Evolutionary conservation across 2,888 invertebrate species (phyloP).

Genomic region (Anthophora plumipes): DNA sequence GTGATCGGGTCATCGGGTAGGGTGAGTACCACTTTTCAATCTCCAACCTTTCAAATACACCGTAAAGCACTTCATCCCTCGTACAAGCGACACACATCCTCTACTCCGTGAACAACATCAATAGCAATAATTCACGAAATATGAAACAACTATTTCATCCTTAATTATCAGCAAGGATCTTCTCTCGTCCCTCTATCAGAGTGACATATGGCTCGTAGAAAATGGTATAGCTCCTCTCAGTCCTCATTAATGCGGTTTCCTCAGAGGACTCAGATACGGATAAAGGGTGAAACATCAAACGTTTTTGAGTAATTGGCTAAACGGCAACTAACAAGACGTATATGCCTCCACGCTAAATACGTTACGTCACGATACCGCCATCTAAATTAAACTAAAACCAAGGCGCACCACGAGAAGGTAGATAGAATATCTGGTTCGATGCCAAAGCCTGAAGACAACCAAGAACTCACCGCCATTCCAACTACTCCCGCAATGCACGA

Average conservation of each 20-base stretch:
- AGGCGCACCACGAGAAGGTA: conserved; percentile 75
- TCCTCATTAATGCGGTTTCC: conserved; percentile 16
- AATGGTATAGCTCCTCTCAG: background rate
- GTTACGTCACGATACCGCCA: conserved; percentile 77
- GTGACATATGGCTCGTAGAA: background rate
- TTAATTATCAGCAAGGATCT: background rate
- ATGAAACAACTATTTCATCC: background rate
- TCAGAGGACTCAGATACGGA: background rate
- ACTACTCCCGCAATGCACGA: conserved; percentile 77
- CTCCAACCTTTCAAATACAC: background rate
- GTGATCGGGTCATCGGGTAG: conserved; percentile 56
- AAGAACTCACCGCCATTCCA: conserved; percentile 77
- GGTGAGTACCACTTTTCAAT: conserved; percentile 42
- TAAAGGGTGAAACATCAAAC: conserved; percentile 24
- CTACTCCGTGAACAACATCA: background rate
- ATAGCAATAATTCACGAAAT: background rate
- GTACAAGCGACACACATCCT: background rate
- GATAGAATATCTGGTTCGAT: conserved; percentile 77
- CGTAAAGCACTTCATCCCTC: background rate
- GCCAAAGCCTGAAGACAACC: conserved; percentile 77
- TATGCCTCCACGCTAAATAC: conserved; percentile 73
- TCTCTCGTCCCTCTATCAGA: background rate
- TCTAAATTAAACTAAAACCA: conserved; percentile 80
- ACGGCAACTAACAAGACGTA: conserved; percentile 70
- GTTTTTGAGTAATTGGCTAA: conserved; percentile 66